phyloP scores from a whole-genome alignment of 1,140 invertebrate genomes.

The Heliothis subflexa region DNA sequence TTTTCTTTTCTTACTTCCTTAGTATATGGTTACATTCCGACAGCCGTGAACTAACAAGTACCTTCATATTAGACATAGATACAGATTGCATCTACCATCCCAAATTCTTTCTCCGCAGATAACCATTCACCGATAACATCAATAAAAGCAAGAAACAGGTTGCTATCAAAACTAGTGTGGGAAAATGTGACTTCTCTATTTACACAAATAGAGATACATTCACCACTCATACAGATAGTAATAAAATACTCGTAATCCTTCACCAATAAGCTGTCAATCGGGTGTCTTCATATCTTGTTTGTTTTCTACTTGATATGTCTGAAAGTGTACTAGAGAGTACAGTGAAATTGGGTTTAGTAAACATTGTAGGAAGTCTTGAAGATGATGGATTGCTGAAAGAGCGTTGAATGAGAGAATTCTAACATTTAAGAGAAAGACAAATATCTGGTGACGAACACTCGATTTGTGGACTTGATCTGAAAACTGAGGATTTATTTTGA shows the following conservation, averaged over 20 bases:
- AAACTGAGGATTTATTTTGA: too few relatives aligned
- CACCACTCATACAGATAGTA: constrained; percentile 67
- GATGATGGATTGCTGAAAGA: constrained; percentile 31
- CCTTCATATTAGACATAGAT: neutral
- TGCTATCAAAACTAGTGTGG: constrained; percentile 51
- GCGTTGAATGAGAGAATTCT: neutral
- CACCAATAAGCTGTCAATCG: constrained; percentile 50
- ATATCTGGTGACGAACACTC: too few relatives aligned
- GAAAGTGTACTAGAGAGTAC: constrained; percentile 24
- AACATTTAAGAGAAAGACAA: neutral
- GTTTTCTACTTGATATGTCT: constrained; percentile 37
- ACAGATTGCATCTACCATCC: neutral
- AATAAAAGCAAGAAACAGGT: constrained; percentile 11
- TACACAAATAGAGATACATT: constrained; percentile 55
- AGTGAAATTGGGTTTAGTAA: constrained; percentile 41
- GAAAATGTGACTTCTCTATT: constrained; percentile 56
- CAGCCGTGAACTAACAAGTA: neutral
- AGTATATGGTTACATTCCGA: too few relatives aligned
- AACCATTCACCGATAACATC: neutral
- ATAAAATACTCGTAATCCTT: constrained; percentile 48
- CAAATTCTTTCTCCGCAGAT: constrained; percentile 18
- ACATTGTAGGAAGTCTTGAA: constrained; percentile 39
- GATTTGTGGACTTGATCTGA: too few relatives aligned
- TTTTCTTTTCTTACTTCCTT: too few relatives aligned
- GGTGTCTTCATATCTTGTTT: constrained; percentile 44